Conservation (phyloP, 2,888 invertebrate species). For the Poecilus cupreus region DNA sequence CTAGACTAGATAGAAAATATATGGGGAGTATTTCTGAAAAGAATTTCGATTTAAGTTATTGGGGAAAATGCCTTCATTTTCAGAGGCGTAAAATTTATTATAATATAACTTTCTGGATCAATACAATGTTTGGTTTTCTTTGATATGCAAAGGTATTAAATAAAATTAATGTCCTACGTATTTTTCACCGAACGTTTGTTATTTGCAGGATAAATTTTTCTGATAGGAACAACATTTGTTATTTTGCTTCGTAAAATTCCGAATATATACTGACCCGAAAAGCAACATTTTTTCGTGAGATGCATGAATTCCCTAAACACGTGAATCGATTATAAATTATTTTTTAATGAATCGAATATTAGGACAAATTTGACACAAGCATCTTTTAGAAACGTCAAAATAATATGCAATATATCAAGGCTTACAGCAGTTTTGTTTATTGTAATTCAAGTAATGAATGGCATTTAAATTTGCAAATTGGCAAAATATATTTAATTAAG, state of each 20-base stretch:
- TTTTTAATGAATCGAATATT: too few species aligned
- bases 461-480: too few species aligned
- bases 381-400: too few species aligned
- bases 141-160: not conserved
- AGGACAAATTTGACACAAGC: too few species aligned
- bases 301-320: too few species aligned
- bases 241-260: not conserved
- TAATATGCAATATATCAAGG: too few species aligned
- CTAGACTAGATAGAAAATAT: constrained; percentile 3
- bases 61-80: constrained; percentile 3
- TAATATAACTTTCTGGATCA: not conserved
- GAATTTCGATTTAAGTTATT: constrained; percentile 8
- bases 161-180: not conserved
- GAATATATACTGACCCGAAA: too few species aligned
- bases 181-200: not conserved
- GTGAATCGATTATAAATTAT: too few species aligned
- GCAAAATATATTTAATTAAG: too few species aligned
- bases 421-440: too few species aligned
- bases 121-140: not conserved
- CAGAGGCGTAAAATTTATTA: constrained; percentile 4
- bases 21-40: not conserved
- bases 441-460: too few species aligned
- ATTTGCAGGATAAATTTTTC: not conserved
- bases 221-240: not conserved
- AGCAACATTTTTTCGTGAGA: too few species aligned